A percentile compares a stretch with the other conserved stretches of the same genome.
Conservation (phyloP, 2,888 invertebrate genomes). For the Cosmorhoe ocellata region DNA sequence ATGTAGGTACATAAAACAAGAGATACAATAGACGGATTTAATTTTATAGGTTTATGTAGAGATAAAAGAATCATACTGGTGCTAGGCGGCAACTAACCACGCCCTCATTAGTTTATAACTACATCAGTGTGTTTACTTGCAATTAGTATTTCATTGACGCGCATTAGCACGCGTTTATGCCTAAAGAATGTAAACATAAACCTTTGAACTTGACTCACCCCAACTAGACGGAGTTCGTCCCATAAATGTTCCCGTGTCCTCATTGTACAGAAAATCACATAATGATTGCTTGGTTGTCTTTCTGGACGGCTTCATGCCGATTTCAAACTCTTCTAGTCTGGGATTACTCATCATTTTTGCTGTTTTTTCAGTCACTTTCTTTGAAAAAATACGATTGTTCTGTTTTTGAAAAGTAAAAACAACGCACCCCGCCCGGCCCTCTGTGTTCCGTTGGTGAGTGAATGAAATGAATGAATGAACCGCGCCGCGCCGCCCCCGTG, state of each 20-base stretch:
- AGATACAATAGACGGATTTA: too few species aligned
- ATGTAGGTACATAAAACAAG: too few species aligned
- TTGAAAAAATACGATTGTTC: slow-evolving; percentile 32
- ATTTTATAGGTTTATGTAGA: too few species aligned
- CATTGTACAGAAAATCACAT: slow-evolving; percentile 63
- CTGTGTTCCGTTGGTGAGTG: too few species aligned
- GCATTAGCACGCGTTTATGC: too few species aligned
- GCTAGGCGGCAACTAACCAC: too few species aligned
- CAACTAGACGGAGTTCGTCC: slow-evolving; percentile 78
- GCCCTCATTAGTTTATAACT: slow-evolving; percentile 9
- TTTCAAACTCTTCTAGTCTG: slow-evolving; percentile 65
- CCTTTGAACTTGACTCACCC: slow-evolving; percentile 67
- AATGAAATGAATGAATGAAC: too few species aligned
- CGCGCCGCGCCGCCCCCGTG: too few species aligned
- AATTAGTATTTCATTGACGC: neutral
- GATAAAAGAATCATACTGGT: too few species aligned
- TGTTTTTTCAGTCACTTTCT: slow-evolving; percentile 29
- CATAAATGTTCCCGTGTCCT: slow-evolving; percentile 66
- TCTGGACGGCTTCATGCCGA: slow-evolving; percentile 56
- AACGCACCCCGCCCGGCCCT: slow-evolving; percentile 12
- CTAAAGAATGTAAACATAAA: neutral
- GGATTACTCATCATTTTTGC: slow-evolving; percentile 57
- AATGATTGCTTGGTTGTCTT: slow-evolving; percentile 45
- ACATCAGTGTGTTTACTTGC: neutral
- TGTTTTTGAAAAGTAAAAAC: slow-evolving; percentile 2